Conservation (phyloP, 2,113 vertebrate genomes). For the Saccopteryx leptura region DNA sequence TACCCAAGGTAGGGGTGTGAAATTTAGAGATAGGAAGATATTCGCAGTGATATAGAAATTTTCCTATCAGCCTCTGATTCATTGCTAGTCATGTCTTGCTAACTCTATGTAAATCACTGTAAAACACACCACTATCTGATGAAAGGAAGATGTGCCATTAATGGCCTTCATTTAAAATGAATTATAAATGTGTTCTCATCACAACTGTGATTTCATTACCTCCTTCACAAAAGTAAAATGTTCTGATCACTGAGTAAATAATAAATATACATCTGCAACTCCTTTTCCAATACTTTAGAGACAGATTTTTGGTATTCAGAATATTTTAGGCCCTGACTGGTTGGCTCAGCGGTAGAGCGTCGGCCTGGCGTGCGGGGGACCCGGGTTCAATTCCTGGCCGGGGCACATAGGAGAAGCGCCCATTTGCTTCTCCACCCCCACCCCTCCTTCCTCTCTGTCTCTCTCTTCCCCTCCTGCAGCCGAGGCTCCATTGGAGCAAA, state of each 20-base stretch:
- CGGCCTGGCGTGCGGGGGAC: too few species aligned
- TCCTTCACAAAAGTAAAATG: background rate
- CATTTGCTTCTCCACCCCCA: too few species aligned
- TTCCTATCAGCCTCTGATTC: constrained; percentile 31
- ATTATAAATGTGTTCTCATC: background rate
- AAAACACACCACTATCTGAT: background rate
- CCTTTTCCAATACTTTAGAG: background rate
- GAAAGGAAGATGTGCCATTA: background rate
- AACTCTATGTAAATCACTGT: background rate
- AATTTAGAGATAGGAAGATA: constrained; percentile 15
- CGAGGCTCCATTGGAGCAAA: too few species aligned
- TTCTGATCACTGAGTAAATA: background rate
- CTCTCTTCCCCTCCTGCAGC: too few species aligned
- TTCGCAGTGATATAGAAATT: background rate
- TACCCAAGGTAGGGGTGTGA: background rate
- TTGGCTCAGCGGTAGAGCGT: too few species aligned
- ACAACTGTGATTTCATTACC: background rate
- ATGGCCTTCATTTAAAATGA: background rate
- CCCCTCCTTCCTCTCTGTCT: too few species aligned
- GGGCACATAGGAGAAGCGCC: too few species aligned
- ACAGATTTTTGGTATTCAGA: background rate
- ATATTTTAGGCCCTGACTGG: too few species aligned
- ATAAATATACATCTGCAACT: background rate
- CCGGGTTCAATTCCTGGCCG: too few species aligned
- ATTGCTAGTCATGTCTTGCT: background rate